A percentile compares a stretch with the other conserved stretches of the same genome.
Conservation (phyloP, 2,888 invertebrate species). For the Campoplex capitator region DNA sequence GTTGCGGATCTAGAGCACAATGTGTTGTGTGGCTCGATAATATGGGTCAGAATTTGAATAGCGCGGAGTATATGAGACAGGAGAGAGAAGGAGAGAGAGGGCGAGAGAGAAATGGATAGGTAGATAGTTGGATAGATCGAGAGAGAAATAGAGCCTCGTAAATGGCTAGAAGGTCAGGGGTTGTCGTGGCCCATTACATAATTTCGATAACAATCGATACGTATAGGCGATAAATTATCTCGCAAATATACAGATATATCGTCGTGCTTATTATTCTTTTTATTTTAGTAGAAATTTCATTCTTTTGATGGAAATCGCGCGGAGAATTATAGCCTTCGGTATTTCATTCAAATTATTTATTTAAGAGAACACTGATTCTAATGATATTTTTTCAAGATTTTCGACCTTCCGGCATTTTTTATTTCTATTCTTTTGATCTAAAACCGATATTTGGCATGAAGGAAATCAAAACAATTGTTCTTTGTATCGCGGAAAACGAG, state of each 20-base stretch:
- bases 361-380: background rate
- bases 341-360: background rate
- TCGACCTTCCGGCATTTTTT: no score
- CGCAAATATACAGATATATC: background rate
- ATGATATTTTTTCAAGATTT: background rate
- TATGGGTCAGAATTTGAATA: constrained; percentile 72
- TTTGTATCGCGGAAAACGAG: no score
- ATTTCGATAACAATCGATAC: constrained; percentile 55
- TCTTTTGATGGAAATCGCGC: background rate
- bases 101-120: background rate
- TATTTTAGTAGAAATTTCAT: background rate
- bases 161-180: constrained; percentile 60
- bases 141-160: constrained; percentile 36
- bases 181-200: constrained; percentile 56
- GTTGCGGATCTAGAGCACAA: constrained; percentile 55
- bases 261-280: background rate
- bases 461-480: no score
- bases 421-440: no score
- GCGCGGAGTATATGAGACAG: constrained; percentile 39
- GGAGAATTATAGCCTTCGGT: background rate
- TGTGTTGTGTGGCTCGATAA: constrained; percentile 48
- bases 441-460: no score
- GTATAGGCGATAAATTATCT: background rate
- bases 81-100: background rate
- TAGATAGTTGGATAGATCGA: background rate